Evolutionary conservation across 2,113 vertebrate genomes (phyloP).

Genomic region (Merops nubicus): DNA sequence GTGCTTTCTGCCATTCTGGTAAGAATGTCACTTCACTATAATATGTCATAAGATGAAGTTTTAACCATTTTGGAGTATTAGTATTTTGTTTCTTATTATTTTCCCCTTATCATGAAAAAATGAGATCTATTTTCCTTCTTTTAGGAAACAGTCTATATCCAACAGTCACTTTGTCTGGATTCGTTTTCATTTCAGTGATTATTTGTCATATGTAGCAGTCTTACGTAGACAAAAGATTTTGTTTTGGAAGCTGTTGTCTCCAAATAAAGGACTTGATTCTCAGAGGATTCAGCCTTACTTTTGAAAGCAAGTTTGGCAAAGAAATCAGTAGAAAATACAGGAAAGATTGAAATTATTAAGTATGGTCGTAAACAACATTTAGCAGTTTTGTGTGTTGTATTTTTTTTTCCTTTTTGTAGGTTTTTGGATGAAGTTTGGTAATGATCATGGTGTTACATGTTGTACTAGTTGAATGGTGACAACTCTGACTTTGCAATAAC

Average conservation of each 20-base stretch:
- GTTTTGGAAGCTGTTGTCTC: background rate
- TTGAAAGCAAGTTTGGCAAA: background rate
- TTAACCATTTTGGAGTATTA: background rate
- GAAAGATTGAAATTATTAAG: background rate
- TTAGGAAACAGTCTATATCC: background rate
- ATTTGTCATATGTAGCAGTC: background rate
- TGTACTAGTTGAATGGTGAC: background rate
- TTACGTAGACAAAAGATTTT: background rate
- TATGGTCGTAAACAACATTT: background rate
- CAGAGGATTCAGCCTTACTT: background rate
- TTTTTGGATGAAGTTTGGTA: background rate
- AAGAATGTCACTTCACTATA: background rate
- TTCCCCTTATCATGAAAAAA: background rate
- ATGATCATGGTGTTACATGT: fast-evolving
- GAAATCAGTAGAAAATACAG: background rate
- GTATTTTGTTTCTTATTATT: background rate
- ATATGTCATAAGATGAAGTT: background rate
- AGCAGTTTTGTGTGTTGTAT: background rate
- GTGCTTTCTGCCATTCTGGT: background rate
- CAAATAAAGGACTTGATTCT: background rate
- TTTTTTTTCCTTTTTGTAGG: background rate
- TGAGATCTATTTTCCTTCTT: background rate
- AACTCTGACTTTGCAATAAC: background rate
- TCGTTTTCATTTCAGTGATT: background rate
- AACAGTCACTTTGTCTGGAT: background rate